Conservation (phyloP, 2,113 vertebrate species). For the Scatophagus argus region DNA sequence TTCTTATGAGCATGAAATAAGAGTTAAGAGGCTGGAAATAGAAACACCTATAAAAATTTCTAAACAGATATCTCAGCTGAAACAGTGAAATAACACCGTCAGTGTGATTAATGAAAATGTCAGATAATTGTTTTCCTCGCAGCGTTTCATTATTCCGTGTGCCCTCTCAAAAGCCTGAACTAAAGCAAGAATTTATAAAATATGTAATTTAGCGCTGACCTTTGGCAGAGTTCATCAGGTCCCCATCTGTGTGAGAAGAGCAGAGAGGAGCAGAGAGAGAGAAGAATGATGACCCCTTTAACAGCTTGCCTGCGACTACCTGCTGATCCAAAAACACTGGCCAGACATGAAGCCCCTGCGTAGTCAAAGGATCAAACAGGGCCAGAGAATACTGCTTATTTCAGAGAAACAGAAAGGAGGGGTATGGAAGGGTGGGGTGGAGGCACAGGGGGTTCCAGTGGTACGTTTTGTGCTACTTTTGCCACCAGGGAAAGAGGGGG, state of each 20-base stretch:
- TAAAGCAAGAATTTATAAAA: constrained; percentile 81
- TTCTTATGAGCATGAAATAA: constrained; percentile 50
- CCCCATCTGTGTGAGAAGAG: constrained; percentile 95
- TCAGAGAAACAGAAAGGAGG: constrained; percentile 85
- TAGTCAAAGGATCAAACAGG: constrained; percentile 94
- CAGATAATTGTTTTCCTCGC: constrained; percentile 59
- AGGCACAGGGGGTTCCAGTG: constrained; percentile 62
- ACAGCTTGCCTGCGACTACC: constrained; percentile 93
- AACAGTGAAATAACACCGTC: constrained; percentile 11
- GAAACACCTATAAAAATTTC: constrained; percentile 23
- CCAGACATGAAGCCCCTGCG: constrained; percentile 92
- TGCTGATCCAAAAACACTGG: constrained; percentile 98
- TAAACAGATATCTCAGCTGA: neutral
- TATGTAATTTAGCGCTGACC: constrained; percentile 89
- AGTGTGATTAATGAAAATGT: constrained; percentile 64
- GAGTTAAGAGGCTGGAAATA: constrained; percentile 36
- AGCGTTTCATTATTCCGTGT: constrained; percentile 63
- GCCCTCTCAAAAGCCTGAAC: constrained; percentile 61
- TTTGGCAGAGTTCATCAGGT: constrained; percentile 93
- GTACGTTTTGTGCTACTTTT: constrained; percentile 76
- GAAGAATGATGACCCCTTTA: constrained; percentile 92
- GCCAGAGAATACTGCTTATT: constrained; percentile 88
- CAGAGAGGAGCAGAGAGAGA: constrained; percentile 81
- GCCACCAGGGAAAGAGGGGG: constrained; percentile 55
- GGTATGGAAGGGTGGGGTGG: constrained; percentile 3